These are phyloP conservation scores for Pantherophis vulpinus DNA, from an alignment of 2,797 vertebrate genomes.

Conservation along the genomic window DNA sequence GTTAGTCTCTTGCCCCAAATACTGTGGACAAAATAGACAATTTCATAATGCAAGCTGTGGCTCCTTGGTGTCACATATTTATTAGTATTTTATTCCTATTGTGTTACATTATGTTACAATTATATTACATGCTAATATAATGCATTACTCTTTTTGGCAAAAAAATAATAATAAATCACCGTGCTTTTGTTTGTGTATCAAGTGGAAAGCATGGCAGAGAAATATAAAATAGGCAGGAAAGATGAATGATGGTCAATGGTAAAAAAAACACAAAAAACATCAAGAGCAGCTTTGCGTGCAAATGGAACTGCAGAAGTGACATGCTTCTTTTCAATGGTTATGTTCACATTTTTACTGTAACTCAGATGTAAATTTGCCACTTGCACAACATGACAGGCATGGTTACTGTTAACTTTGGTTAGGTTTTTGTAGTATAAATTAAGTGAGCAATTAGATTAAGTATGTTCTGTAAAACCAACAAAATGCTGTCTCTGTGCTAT, in stretches of 20 bases:
- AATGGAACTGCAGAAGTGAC: no score
- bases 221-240: not conserved
- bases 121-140: not conserved
- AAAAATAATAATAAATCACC: not conserved
- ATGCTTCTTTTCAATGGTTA: not conserved
- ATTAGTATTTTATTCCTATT: conserved; percentile 26
- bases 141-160: not conserved
- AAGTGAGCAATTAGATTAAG: not conserved
- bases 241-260: not conserved
- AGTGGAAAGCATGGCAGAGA: not conserved
- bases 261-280: not conserved
- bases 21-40: not conserved
- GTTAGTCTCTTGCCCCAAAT: not conserved
- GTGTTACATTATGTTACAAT: conserved; percentile 7
- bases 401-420: not conserved
- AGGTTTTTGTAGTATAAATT: not conserved
- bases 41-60: not conserved
- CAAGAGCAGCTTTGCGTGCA: not conserved
- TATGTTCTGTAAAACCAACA: not conserved
- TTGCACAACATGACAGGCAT: not conserved
- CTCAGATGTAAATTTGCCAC: not conserved
- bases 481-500: not conserved
- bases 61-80: conserved; percentile 39
- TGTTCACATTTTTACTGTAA: not conserved
- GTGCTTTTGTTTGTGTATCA: conserved; percentile 4